Evolutionary conservation across 2,888 invertebrate species (phyloP), one percentile per base, ranked within the genome.

Genomic region (Drosophila ustulata): DNA sequence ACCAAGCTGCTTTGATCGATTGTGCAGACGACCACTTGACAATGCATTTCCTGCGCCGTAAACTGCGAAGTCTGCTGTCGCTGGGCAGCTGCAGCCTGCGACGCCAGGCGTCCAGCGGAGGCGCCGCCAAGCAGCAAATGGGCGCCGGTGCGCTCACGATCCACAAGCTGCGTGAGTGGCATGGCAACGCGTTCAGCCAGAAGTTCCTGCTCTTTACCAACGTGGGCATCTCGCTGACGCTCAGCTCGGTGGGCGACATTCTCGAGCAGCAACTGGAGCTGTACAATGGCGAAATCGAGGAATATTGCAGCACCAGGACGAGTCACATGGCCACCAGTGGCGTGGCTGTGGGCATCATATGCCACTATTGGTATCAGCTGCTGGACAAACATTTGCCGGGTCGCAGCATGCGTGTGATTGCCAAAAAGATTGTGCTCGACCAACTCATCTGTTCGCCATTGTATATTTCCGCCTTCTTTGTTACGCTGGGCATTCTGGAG

Each of bases 291-390:
- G 93, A 95, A 63, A 92, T 94, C 69, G 91, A 94, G 4, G 91
- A 91, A 66, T 95, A 94, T 93, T 94, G 95, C 84, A 88, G 88
- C 4, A 89, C 86, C 23, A 94, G 98, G 67, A 96, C 96, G 0
- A 90, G 92, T 18, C 95, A 97, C 68, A 97, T 98, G 96, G 94
- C 95, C 3, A 91, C 95, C 30, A 95, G 96, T 7, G 98, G 98
- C 2, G 92, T 95, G 50, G 94, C 95, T 3, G 94, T 97, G 4
- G 98, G 98, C 26, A 91, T 96, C 7, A 93, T 97, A 30, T 96
- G 96, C 87, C 98, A 98, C 90, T 95, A 95, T 90, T 98, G 98
- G 97, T 98, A 98, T 90, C 94, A 94, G 64, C 93, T 94, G 72
- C 92, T 98, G 64, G 98, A 98, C 89, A 93, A 93, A 82, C 92